Conservation (phyloP, 1,140 invertebrate species). For the Neodiprion pinetum region DNA sequence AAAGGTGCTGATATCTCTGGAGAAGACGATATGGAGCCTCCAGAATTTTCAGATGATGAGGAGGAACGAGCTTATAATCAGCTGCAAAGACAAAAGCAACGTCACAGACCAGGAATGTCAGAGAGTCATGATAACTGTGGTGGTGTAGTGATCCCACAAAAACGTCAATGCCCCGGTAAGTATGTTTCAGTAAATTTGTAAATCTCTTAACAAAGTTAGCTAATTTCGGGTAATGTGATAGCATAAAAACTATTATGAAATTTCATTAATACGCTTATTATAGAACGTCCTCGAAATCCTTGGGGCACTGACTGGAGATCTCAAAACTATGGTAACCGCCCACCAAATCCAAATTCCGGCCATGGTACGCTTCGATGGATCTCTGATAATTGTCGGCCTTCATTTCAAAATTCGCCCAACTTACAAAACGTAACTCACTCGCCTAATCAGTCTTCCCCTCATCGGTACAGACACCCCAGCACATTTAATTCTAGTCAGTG, state of each 20-base stretch:
- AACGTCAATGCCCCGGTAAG: slow-evolving; percentile 32
- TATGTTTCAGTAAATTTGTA: slow-evolving; percentile 22
- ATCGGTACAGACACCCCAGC: slow-evolving; percentile 14
- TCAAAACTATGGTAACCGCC: slow-evolving; percentile 16
- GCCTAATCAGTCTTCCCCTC: slow-evolving; percentile 19
- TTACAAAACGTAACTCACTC: slow-evolving; percentile 23
- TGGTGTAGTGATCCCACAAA: slow-evolving; percentile 22
- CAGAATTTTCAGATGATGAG: slow-evolving; percentile 93
- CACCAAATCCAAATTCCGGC: slow-evolving; percentile 21
- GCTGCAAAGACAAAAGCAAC: slow-evolving; percentile 41
- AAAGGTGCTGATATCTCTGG: slow-evolving; percentile 86
- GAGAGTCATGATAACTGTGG: slow-evolving; percentile 15
- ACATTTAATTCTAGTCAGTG: not conserved
- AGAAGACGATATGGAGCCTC: slow-evolving; percentile 83
- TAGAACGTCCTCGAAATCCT: slow-evolving; percentile 44
- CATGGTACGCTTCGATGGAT: not conserved
- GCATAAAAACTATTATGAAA: slow-evolving; percentile 13
- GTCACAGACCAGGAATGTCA: slow-evolving; percentile 16
- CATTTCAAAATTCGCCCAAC: not conserved
- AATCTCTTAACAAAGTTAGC: not conserved
- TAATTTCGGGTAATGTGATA: not conserved
- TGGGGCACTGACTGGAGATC: slow-evolving; percentile 38
- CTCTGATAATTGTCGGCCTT: slow-evolving; percentile 18
- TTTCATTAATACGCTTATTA: slow-evolving; percentile 25
- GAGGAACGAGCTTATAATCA: slow-evolving; percentile 68